A percentile compares a stretch with the other conserved stretches of the same genome.
Evolutionary conservation across 1,140 invertebrate genomes (phyloP).

Genomic region (Drosophila tristis): DNA sequence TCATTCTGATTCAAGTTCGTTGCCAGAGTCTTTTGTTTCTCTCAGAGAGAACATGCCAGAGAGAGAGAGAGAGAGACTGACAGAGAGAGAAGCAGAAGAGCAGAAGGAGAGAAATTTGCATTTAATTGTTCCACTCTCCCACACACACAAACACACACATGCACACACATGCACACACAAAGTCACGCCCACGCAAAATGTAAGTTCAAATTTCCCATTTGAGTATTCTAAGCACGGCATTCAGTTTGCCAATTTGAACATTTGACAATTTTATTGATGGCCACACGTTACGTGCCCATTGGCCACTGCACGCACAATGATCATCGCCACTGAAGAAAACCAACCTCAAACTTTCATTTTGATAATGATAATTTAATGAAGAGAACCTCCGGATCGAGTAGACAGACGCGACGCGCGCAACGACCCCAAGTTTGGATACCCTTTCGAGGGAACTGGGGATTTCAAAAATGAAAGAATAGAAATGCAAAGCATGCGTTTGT

Average conservation of each 20-base stretch:
- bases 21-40: conserved; percentile 59
- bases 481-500: too few species aligned
- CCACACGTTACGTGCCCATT: conserved; percentile 63
- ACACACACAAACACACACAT: neutral
- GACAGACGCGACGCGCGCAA: neutral
- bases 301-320: conserved; percentile 36
- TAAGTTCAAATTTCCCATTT: conserved; percentile 25
- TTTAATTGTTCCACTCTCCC: conserved; percentile 30
- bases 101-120: conserved; percentile 45
- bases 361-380: conserved; percentile 59
- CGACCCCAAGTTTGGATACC: neutral
- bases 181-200: conserved; percentile 14
- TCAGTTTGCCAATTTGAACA: conserved; percentile 59
- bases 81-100: neutral
- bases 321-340: conserved; percentile 8
- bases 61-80: neutral
- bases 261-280: conserved; percentile 77
- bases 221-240: conserved; percentile 51
- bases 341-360: conserved; percentile 45
- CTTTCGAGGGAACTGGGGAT: neutral
- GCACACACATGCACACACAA: neutral
- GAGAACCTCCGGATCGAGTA: conserved; percentile 5
- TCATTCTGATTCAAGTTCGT: conserved; percentile 53
- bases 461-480: neutral
- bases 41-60: neutral